These are phyloP conservation scores for Hydraecia micacea DNA, from an alignment of 2,888 invertebrate genomes.

Conservation along the genomic window DNA sequence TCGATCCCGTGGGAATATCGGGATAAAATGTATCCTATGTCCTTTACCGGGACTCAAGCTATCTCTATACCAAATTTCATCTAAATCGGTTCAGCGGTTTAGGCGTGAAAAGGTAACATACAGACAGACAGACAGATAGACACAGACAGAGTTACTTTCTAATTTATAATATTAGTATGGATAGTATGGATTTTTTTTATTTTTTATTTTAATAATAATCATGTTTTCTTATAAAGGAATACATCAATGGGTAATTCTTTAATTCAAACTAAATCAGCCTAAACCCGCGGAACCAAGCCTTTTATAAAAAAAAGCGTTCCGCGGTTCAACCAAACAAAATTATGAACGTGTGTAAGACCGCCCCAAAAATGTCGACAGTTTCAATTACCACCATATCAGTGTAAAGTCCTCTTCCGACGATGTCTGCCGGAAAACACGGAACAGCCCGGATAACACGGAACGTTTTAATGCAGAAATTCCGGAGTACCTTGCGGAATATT, in stretches of 20 bases:
- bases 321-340: neutral
- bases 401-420: slow-evolving; percentile 13
- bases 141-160: too few relatives aligned
- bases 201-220: neutral
- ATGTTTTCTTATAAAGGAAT: neutral
- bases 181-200: too few relatives aligned
- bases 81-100: too few relatives aligned
- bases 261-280: neutral
- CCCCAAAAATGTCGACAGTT: slow-evolving; percentile 21
- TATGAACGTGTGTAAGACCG: too few relatives aligned
- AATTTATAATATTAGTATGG: too few relatives aligned
- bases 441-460: slow-evolving; percentile 25
- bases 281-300: neutral
- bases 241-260: neutral
- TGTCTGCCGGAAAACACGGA: slow-evolving; percentile 28
- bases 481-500: slow-evolving; percentile 55
- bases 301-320: neutral
- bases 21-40: too few relatives aligned
- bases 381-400: slow-evolving; percentile 47
- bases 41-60: too few relatives aligned
- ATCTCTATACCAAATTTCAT: too few relatives aligned
- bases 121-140: too few relatives aligned
- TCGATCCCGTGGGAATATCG: too few relatives aligned
- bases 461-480: slow-evolving; percentile 60
- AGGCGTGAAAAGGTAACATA: too few relatives aligned